Conservation (phyloP, 2,797 vertebrate species). For the Alosa sapidissima region DNA sequence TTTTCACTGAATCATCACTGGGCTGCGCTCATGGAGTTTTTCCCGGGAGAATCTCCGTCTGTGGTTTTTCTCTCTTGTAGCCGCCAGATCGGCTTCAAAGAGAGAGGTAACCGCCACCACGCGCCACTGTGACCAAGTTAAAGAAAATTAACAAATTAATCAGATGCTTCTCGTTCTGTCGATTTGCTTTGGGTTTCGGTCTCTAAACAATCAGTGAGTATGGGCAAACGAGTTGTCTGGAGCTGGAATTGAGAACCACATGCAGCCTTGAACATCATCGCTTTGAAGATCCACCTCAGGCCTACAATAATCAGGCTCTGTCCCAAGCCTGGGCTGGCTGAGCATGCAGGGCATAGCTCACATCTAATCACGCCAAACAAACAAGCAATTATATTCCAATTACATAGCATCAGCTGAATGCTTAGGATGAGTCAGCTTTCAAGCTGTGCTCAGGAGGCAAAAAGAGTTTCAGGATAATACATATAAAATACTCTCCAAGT, state of each 20-base stretch:
- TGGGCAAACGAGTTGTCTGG: neutral
- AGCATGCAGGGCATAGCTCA: neutral
- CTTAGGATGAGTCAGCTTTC: slow-evolving; percentile 27
- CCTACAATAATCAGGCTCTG: neutral
- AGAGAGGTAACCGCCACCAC: neutral
- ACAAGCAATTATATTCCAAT: slow-evolving; percentile 40
- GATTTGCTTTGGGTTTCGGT: neutral
- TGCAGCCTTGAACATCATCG: neutral
- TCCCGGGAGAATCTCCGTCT: neutral
- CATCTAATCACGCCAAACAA: slow-evolving; percentile 4
- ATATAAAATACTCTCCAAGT: neutral
- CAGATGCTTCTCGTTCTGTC: neutral
- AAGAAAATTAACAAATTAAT: neutral
- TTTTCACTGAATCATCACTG: neutral
- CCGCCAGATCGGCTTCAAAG: neutral
- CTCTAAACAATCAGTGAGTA: neutral
- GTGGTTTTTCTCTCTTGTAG: neutral
- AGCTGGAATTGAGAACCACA: neutral
- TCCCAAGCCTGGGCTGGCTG: neutral
- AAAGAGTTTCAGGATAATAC: neutral
- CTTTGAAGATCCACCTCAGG: neutral
- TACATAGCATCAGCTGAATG: slow-evolving; percentile 39
- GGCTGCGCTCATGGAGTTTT: neutral
- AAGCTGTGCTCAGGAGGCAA: neutral
- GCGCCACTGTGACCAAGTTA: neutral